A percentile compares a stretch with the other conserved stretches of the same genome.
Conservation (phyloP, 53 echinoderm and acorn worm species). For the Paracentrotus lividus region DNA sequence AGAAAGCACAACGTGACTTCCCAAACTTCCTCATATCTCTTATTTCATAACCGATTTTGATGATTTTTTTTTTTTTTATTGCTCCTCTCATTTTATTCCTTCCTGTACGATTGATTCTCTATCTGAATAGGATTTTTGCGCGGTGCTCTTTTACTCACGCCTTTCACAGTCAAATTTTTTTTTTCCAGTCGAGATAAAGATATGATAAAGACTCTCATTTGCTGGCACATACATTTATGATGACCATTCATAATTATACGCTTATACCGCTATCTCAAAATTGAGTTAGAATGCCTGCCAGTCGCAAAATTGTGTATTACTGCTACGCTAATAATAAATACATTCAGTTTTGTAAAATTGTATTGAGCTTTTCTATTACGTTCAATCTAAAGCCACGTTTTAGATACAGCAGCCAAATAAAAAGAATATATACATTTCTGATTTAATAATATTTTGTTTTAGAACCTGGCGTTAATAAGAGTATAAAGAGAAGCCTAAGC, state of each 20-base stretch:
- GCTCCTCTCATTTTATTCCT: too few relatives aligned
- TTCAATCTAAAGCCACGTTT: neutral
- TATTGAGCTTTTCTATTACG: neutral
- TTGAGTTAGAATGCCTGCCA: neutral
- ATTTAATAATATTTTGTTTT: neutral
- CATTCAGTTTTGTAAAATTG: neutral
- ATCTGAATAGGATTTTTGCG: too few relatives aligned
- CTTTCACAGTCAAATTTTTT: too few relatives aligned
- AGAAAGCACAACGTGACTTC: too few relatives aligned
- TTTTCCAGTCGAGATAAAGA: neutral
- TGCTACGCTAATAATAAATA: neutral
- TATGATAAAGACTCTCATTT: neutral
- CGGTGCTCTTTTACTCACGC: too few relatives aligned
- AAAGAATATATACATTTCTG: neutral
- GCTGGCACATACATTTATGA: neutral
- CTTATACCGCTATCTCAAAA: neutral
- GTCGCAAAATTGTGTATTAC: neutral
- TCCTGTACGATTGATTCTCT: too few relatives aligned
- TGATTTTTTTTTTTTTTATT: too few relatives aligned
- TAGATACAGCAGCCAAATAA: neutral
- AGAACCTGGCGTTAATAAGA: conserved; percentile 1
- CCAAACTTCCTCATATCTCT: too few relatives aligned
- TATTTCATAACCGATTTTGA: too few relatives aligned
- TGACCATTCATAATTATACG: neutral
- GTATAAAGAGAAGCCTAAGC: neutral